Percentiles rank a stretch among this genome's conserved stretches.
phyloP scores from a whole-genome alignment of 2,797 vertebrate species.

The Sebastes glaucus region DNA sequence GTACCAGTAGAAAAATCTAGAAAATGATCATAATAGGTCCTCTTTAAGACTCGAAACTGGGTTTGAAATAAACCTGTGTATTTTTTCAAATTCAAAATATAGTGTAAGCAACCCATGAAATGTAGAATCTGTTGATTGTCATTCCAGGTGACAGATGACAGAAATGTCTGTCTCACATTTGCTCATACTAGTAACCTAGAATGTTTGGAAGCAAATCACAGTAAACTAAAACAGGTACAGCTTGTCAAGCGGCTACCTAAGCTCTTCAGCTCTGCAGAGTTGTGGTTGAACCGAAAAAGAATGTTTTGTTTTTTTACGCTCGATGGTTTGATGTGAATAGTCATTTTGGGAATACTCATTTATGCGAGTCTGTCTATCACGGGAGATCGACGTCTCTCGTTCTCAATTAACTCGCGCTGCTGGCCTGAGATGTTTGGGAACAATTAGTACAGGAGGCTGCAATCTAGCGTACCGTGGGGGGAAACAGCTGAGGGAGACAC shows the following conservation, averaged over 20 bases:
- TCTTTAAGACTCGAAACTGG: neutral
- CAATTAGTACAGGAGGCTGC: constrained; percentile 74
- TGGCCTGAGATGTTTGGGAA: constrained; percentile 67
- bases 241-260: neutral
- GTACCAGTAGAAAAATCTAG: no score
- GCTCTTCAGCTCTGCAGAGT: neutral
- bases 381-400: constrained; percentile 61
- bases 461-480: constrained; percentile 59
- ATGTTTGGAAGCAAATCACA: neutral
- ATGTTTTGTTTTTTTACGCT: constrained; percentile 7
- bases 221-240: neutral
- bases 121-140: neutral
- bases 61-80: neutral
- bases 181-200: neutral
- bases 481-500: constrained; percentile 48
- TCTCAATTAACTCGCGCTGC: constrained; percentile 66
- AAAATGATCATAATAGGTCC: no score
- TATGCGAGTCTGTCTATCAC: constrained; percentile 49
- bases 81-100: neutral
- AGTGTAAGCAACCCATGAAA: neutral
- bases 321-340: constrained; percentile 24
- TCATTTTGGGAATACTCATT: constrained; percentile 54
- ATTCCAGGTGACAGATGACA: neutral
- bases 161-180: neutral
- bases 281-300: constrained; percentile 12